Base-by-base conservation (phyloP, 2,888 invertebrate genomes). In the Abrostola triplasia region DNA sequence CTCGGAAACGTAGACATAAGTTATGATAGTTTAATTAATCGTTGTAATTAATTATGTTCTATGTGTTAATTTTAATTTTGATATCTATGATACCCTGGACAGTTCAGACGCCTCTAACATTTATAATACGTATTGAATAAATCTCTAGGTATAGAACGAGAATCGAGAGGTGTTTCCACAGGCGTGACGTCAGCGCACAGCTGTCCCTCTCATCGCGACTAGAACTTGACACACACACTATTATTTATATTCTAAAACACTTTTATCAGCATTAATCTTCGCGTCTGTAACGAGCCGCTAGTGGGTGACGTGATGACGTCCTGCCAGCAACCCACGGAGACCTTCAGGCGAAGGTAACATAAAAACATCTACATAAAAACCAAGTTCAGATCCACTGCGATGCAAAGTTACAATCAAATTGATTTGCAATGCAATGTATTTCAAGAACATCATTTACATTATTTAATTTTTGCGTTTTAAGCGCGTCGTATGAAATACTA, bases 121-220 rank as follows among this genome's bases (percentile, higher is more conserved):
- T 79, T 80, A 74, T 68, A 80, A 8, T 9, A 47, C 44, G 76
- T 77, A 81, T 65, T 73, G 73, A 77, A 85, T 84, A 85, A 84
- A 85, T 86, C 81, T 76, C 76, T 68, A 68, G 68, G 76, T 78
- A 80, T 77, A 83, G 83, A 83, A 85, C 80, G 81, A 75, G 74
- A 80, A 70, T 49, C 70, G 72, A 76, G 82, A 78, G 75, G 76
- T 74, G 79, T 84, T 86, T 84, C 78, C 81, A 76, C 80, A 80
- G 67, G 62, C 9, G 71, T 89, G 87, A 88, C 87, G 88, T 85
- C 80, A 79, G 71, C 68, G 52, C 80, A 70, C 90, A 88, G 86
- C 90, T 89, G 90, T 82, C 81, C 69, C 71, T 70, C 64, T 62
- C 77, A 79, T 84, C 83, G 68, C 73, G 76, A 74, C 79, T 67